Conservation (phyloP, 2,888 invertebrate genomes). For the Leptinotarsa rubiginosa region DNA sequence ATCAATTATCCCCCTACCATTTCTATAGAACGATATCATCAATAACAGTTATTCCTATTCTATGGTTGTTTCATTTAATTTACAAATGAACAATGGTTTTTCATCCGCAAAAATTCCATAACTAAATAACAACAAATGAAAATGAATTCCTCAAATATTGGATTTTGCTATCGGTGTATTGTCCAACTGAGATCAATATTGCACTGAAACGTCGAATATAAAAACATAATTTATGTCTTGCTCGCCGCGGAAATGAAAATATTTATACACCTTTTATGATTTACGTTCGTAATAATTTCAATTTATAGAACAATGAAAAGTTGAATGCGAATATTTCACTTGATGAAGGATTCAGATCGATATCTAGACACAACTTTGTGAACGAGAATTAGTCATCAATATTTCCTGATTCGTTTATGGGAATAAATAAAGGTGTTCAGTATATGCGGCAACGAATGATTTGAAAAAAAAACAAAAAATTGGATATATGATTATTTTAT, state of each 20-base stretch:
- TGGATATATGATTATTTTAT: too few species aligned
- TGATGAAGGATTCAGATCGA: not conserved
- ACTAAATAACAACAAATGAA: not conserved
- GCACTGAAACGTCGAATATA: slow-evolving; percentile 17
- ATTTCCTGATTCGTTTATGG: not conserved
- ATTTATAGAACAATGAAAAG: slow-evolving; percentile 36
- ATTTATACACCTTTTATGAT: slow-evolving; percentile 30
- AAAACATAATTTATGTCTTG: slow-evolving; percentile 13
- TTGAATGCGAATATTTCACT: slow-evolving; percentile 27
- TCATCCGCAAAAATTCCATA: not conserved
- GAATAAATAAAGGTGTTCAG: not conserved
- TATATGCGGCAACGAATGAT: too few species aligned
- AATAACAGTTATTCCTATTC: not conserved
- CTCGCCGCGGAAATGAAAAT: slow-evolving; percentile 23
- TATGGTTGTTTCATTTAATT: not conserved
- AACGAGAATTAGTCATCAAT: not conserved
- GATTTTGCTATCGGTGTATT: slow-evolving; percentile 1
- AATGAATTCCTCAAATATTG: slow-evolving; percentile 6
- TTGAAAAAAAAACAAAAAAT: too few species aligned
- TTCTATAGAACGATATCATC: not conserved
- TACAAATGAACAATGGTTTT: not conserved
- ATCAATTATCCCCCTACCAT: not conserved
- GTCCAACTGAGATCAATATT: slow-evolving; percentile 2
- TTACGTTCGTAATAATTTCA: slow-evolving; percentile 27
- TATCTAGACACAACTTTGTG: not conserved